These are phyloP conservation scores for Suncus etruscus DNA, from an alignment of 2,113 vertebrate genomes.

Conservation along the genomic window DNA sequence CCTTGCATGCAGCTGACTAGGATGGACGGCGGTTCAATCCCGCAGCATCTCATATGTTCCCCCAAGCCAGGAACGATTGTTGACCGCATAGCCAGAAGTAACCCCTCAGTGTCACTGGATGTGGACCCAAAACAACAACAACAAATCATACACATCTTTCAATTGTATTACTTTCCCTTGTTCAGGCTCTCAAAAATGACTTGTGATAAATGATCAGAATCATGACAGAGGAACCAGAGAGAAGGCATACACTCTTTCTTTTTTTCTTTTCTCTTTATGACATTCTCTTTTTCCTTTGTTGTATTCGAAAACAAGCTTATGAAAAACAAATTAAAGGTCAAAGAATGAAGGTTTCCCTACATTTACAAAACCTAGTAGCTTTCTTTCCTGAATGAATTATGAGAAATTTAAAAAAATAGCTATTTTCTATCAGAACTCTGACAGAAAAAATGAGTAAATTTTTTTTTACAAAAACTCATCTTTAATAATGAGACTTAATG, in stretches of 20 bases:
- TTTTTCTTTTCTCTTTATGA: too few species aligned
- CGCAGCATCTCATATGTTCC: too few species aligned
- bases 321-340: background rate
- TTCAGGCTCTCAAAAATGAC: background rate
- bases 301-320: too few species aligned
- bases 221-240: background rate
- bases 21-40: too few species aligned
- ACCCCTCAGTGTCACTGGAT: too few species aligned
- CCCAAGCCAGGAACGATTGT: too few species aligned
- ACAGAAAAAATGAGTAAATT: background rate
- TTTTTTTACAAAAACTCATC: background rate
- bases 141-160: background rate
- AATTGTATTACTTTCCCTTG: background rate
- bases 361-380: background rate
- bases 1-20: too few species aligned
- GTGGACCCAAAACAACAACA: too few species aligned
- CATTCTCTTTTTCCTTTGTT: background rate
- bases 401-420: background rate
- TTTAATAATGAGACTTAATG: background rate
- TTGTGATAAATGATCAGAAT: background rate
- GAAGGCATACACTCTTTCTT: too few species aligned
- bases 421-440: background rate
- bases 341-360: background rate
- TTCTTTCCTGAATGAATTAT: background rate
- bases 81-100: too few species aligned